phyloP scores from a whole-genome alignment of 1,140 invertebrate species.

The Patella vulgata region DNA sequence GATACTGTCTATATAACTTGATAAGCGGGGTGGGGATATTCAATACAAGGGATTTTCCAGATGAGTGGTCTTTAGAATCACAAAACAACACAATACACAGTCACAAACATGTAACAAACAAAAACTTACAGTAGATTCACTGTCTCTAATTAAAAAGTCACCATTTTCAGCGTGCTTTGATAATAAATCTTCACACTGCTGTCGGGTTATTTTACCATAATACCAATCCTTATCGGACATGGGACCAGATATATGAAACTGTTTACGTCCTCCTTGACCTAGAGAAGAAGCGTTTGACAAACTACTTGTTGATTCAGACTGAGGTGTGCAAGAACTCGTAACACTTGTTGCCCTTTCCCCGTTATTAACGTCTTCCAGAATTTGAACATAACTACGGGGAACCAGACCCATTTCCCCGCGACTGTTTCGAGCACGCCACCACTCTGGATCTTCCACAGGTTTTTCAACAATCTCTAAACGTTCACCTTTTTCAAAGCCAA shows the following conservation, averaged over 20 bases:
- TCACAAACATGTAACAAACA: neutral
- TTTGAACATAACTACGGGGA: conserved; percentile 93
- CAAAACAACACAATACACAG: conserved; percentile 1
- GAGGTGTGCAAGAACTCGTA: conserved; percentile 56
- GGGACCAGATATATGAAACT: conserved; percentile 58
- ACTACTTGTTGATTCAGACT: conserved; percentile 64
- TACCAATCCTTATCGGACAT: conserved; percentile 80
- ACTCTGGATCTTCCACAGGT: conserved; percentile 96
- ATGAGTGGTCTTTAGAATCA: too few species aligned
- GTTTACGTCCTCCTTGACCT: conserved; percentile 47
- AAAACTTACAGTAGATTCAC: conserved; percentile 94
- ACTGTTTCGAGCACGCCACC: conserved; percentile 94
- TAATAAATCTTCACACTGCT: conserved; percentile 93
- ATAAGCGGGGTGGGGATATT: too few species aligned
- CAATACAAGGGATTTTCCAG: too few species aligned
- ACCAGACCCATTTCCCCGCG: conserved; percentile 91
- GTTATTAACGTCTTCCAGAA: conserved; percentile 49
- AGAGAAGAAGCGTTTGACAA: conserved; percentile 57
- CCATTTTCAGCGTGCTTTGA: conserved; percentile 95
- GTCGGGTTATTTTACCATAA: conserved; percentile 93
- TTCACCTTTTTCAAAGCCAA: conserved; percentile 92
- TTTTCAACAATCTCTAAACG: conserved; percentile 93
- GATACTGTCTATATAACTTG: too few species aligned
- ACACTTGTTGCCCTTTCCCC: conserved; percentile 47
- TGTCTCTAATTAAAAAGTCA: conserved; percentile 98